Evolutionary conservation across 2,113 vertebrate species (phyloP).

Genomic region (Nematolebias whitei): DNA sequence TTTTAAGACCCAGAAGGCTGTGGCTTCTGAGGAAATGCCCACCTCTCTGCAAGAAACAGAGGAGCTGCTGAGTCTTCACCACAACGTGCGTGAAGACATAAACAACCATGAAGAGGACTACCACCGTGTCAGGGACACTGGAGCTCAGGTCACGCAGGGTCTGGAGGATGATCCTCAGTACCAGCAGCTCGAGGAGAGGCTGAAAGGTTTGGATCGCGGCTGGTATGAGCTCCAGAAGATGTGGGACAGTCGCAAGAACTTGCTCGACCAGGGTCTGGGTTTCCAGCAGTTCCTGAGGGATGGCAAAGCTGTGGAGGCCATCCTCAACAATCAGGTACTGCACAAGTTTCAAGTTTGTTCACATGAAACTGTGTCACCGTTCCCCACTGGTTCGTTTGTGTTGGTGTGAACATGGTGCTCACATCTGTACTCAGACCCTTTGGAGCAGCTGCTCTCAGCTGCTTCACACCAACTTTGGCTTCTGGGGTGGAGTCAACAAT

Average conservation of each 20-base stretch:
- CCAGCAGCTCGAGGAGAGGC: conserved; percentile 86
- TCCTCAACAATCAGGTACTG: conserved; percentile 93
- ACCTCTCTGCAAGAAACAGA: conserved; percentile 86
- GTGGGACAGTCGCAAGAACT: conserved; percentile 86
- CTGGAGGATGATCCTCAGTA: conserved; percentile 90
- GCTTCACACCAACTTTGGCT: no score
- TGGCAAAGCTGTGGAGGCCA: conserved; percentile 87
- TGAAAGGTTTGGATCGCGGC: conserved; percentile 84
- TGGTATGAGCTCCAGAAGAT: conserved; percentile 90
- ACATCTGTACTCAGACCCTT: no score
- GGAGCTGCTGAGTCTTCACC: conserved; percentile 84
- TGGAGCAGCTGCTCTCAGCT: no score
- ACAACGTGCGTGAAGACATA: conserved; percentile 80
- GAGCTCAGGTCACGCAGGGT: conserved; percentile 80
- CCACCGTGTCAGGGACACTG: conserved; percentile 76
- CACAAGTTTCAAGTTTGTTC: no score
- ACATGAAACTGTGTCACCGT: no score
- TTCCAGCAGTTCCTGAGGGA: conserved; percentile 95
- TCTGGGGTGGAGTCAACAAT: no score
- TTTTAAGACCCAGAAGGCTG: conserved; percentile 88
- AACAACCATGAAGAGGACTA: conserved; percentile 83
- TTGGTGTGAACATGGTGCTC: no score
- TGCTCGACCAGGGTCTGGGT: conserved; percentile 85
- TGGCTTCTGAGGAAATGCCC: conserved; percentile 88
- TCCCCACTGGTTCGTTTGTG: no score